A percentile compares a stretch with the other conserved stretches of the same genome.
These are phyloP conservation scores for Laticauda laticaudata DNA, from an alignment of 2,113 vertebrate species.

Conservation along the genomic window DNA sequence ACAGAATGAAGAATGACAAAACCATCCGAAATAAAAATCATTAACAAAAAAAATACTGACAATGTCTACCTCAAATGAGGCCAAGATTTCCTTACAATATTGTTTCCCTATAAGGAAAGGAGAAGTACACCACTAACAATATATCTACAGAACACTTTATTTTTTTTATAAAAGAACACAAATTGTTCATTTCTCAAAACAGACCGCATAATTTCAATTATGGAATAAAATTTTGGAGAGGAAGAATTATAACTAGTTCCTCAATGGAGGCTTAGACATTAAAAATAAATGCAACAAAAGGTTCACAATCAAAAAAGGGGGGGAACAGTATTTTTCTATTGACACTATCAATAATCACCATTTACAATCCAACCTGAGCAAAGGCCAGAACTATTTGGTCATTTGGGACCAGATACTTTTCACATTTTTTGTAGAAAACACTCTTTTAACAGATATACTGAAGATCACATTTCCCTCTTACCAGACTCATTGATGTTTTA, in stretches of 20 bases:
- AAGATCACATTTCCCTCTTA: conserved; percentile 6
- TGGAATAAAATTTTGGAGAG: conserved; percentile 40
- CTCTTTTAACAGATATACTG: neutral
- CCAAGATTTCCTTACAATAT: neutral
- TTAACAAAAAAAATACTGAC: neutral
- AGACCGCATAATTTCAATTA: conserved; percentile 49
- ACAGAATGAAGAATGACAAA: neutral
- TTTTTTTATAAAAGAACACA: conserved; percentile 54
- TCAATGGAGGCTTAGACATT: conserved; percentile 34
- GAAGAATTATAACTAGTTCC: conserved; percentile 41
- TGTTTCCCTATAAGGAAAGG: neutral
- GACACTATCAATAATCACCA: neutral
- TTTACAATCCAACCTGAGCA: neutral
- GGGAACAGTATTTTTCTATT: neutral
- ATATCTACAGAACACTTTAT: conserved; percentile 57
- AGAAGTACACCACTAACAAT: conserved; percentile 19
- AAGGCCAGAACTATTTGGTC: neutral
- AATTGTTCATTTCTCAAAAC: conserved; percentile 47
- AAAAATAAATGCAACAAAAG: conserved; percentile 31
- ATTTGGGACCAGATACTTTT: neutral
- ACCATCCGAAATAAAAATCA: neutral
- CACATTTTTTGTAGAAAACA: neutral
- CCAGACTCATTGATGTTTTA: conserved; percentile 35
- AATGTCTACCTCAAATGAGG: neutral
- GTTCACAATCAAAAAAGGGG: conserved; percentile 30